Evolutionary conservation across 1,140 invertebrate genomes (phyloP).

Genomic region (Helicoverpa zea): DNA sequence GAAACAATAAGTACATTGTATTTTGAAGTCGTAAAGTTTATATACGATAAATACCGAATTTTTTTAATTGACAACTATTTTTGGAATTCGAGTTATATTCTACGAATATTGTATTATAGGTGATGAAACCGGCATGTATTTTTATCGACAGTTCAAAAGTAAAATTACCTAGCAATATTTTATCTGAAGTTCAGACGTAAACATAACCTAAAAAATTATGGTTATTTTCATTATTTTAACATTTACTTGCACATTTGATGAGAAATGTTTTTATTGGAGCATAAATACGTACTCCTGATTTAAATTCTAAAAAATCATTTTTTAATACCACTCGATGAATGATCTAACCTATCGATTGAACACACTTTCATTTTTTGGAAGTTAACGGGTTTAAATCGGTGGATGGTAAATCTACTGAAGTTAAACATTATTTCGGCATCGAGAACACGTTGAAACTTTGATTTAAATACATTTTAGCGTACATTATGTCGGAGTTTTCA

Average conservation of each 20-base stretch:
- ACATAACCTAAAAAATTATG: constrained; percentile 12
- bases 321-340: neutral
- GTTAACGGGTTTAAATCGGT: neutral
- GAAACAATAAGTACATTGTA: no score
- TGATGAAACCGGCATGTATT: no score
- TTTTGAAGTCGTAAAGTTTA: no score
- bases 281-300: no score
- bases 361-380: neutral
- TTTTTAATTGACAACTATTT: no score
- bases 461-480: neutral
- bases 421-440: neutral
- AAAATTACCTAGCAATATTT: no score
- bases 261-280: neutral
- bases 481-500: neutral
- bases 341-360: constrained; percentile 35
- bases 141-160: no score
- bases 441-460: neutral
- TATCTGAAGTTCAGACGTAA: constrained; percentile 11
- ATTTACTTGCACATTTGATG: neutral
- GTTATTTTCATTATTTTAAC: neutral
- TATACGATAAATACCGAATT: no score
- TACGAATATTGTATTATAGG: no score
- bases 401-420: neutral
- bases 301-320: no score
- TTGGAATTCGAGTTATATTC: no score